Evolutionary conservation across 2,797 vertebrate genomes (phyloP), one percentile per base, ranked within the genome.

Genomic region (Fringilla coelebs): DNA sequence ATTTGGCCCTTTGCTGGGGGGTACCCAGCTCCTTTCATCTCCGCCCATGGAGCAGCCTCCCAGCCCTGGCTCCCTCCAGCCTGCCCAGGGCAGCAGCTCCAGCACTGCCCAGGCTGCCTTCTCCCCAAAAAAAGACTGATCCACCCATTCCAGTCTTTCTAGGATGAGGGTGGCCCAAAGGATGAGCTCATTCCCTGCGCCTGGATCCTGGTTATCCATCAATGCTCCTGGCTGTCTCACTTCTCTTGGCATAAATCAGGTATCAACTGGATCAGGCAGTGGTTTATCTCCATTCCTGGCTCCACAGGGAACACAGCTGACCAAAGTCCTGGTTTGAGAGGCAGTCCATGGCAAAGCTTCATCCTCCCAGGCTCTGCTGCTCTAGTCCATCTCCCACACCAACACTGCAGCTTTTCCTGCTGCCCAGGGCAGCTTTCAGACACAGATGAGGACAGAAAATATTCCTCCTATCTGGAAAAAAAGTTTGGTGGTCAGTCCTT

Each of bases 1-100:
- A 38, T 82, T 81, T 71, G 83, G 81, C 63, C 91, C 88, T 96
- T 91, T 43, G 38, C 71, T 79, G 74, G 77, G 74, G 79, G 91
- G 25, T 36, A 89, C 80, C 36, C 38, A 0, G 61, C 71, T 88
- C 88, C 93, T 93, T 95, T 96, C 80, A 96, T 96, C 94, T 96
- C 61, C 2, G 2, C 65, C 92, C 31, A 1, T 1, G 5, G 54
- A 78, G 68, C 79, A 78, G 43, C 57, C 46, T 89, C 87, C 67
- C 51, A 26, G 41, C 41, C 57, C 62, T 70, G 4, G 17, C 68
- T 92, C 41, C 63, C 51, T 89, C 34, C 87, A 72, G 52, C 82
- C 38, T 0, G 1, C 32, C 25, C 46, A 43, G 63, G 28, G 38
- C 76, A 62, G 26, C 58, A 66, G 34, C 66, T 66, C 58, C 66